Conservation (phyloP, 2,113 vertebrate genomes). For the Tetraodon nigroviridis region DNA sequence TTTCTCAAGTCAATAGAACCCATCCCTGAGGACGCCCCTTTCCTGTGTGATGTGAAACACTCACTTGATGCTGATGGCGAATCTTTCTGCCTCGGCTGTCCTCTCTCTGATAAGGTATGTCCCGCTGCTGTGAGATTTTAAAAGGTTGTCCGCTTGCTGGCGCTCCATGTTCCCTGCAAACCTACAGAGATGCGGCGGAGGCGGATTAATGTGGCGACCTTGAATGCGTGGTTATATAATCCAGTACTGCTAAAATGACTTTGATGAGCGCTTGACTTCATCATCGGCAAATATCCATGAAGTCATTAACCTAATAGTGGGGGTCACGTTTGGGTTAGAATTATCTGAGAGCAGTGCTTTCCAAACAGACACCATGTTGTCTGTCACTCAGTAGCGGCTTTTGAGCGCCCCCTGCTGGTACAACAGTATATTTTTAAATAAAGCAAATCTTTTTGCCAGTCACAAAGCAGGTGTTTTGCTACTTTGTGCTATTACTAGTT, state of each 20-base stretch:
- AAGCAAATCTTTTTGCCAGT: too few relatives aligned
- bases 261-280: neutral
- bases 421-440: too few relatives aligned
- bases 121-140: constrained; percentile 89
- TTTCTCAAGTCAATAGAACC: constrained; percentile 21
- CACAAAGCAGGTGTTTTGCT: too few relatives aligned
- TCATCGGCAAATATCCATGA: constrained; percentile 17
- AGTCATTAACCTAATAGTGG: constrained; percentile 26
- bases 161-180: constrained; percentile 97
- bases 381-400: too few relatives aligned
- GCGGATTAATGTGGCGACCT: constrained; percentile 15
- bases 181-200: constrained; percentile 66
- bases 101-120: constrained; percentile 96
- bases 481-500: too few relatives aligned
- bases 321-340: neutral
- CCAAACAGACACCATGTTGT: too few relatives aligned
- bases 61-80: constrained; percentile 98
- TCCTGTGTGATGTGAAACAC: constrained; percentile 35
- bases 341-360: too few relatives aligned
- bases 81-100: constrained; percentile 90
- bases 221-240: neutral
- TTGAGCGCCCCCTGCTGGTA: too few relatives aligned
- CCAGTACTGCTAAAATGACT: constrained; percentile 3
- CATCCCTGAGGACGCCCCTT: constrained; percentile 7
- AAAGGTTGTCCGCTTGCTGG: constrained; percentile 92